Conservation (phyloP, 2,113 vertebrate species). For the Catharus fuscescens region DNA sequence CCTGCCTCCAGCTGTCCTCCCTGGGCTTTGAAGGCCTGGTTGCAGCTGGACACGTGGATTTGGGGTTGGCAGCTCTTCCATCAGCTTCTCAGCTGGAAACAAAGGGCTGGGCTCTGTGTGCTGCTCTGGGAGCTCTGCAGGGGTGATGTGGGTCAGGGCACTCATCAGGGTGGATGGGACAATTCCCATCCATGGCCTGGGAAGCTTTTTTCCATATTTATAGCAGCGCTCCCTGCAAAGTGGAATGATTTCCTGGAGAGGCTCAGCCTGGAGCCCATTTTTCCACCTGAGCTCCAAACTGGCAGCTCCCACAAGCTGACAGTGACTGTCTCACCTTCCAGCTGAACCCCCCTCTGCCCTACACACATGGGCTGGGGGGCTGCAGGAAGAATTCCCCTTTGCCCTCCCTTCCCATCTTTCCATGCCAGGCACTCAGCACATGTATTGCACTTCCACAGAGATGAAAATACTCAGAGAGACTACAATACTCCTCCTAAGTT, state of each 20-base stretch:
- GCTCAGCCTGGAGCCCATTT: background rate
- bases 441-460: background rate
- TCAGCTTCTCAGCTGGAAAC: background rate
- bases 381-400: background rate
- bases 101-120: background rate
- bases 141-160: background rate
- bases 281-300: too few relatives aligned
- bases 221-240: background rate
- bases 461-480: background rate
- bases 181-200: background rate
- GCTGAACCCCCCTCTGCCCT: fast-evolving
- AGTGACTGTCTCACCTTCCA: background rate
- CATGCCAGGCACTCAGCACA: fast-evolving
- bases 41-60: background rate
- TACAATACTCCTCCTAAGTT: conserved; percentile 7
- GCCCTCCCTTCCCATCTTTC: background rate
- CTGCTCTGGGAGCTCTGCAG: background rate
- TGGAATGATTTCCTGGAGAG: background rate
- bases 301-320: background rate
- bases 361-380: fast-evolving
- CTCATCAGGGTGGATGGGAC: background rate
- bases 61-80: background rate
- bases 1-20: background rate
- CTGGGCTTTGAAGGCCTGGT: background rate
- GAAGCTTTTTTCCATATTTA: background rate